phyloP scores from a whole-genome alignment of 2,797 vertebrate species.

The Sarcophilus harrisii region DNA sequence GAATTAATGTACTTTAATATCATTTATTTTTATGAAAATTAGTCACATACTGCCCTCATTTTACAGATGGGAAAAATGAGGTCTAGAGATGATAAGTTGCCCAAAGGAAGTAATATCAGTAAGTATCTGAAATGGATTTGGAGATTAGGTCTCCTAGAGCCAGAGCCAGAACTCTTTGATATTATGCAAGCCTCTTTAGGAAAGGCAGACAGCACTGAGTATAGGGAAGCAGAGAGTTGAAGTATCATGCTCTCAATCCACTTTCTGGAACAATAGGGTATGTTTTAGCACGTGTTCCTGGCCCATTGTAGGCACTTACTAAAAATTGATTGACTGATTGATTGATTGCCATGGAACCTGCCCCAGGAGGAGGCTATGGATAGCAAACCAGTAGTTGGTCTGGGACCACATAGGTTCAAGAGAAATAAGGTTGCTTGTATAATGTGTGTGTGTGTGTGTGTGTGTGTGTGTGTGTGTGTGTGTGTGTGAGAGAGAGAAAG shows the following conservation, averaged over 20 bases:
- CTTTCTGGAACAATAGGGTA: neutral
- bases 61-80: neutral
- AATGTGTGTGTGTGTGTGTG: neutral
- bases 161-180: neutral
- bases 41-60: neutral
- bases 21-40: neutral
- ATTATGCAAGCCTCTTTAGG: neutral
- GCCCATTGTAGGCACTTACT: neutral
- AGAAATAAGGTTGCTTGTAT: neutral
- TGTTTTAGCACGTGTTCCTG: neutral
- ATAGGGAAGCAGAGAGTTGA: neutral
- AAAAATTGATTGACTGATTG: neutral
- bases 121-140: neutral
- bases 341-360: neutral
- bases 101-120: neutral
- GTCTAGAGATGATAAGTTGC: neutral
- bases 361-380: neutral
- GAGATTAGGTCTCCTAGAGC: neutral
- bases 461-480: neutral
- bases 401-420: neutral
- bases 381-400: neutral
- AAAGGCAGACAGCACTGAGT: neutral
- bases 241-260: neutral
- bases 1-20: neutral
- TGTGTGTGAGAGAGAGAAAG: too few species aligned